Evolutionary conservation across 2,797 vertebrate species (phyloP), one percentile per base, ranked within the genome.

Genomic region (Masticophis lateralis): DNA sequence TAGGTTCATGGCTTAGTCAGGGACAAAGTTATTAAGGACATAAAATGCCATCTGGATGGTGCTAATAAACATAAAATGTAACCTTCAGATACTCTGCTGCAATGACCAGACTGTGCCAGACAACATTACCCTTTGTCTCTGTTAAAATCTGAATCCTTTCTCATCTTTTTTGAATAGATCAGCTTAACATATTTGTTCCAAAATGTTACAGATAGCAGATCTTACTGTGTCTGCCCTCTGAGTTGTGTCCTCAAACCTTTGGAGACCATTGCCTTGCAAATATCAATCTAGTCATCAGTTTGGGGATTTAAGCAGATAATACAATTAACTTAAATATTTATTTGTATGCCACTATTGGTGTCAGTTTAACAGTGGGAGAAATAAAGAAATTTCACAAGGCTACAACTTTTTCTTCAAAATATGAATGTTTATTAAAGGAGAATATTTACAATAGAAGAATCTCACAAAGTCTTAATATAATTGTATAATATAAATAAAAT

Each of bases 11-110:
- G 98, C 98, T 98, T 98, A 97, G 98, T 98, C 98, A 98, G 98
- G 98, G 98, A 98, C 98, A 98, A 98, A 98, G 98, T 98, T 98
- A 98, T 98, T 98, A 98, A 98, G 98, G 97, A 98, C 97, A 98
- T 98, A 98, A 98, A 98, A 98, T 89, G 14, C 98, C 98, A 98
- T 98, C 98, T 98, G 98, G 98, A 98, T 98, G 96, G 96, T 98
- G 96, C 98, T 98, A 98, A 98, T 98, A 98, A 98, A 98, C 98
- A 98, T 98, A 98, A 98, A 98, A 97, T 95, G 94, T 98, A 98
- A 98, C 98, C 98, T 98, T 98, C 98, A 98, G 96, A 97, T 97
- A 95, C 95, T 95, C 95, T 96, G 97, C 97, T 96, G 97, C 97
- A 97, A 97, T 98, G 98, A 97, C 97, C 98, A 97, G 97, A 95